phyloP scores from a whole-genome alignment of 2,113 vertebrate species.

The Pholis gunnellus region DNA sequence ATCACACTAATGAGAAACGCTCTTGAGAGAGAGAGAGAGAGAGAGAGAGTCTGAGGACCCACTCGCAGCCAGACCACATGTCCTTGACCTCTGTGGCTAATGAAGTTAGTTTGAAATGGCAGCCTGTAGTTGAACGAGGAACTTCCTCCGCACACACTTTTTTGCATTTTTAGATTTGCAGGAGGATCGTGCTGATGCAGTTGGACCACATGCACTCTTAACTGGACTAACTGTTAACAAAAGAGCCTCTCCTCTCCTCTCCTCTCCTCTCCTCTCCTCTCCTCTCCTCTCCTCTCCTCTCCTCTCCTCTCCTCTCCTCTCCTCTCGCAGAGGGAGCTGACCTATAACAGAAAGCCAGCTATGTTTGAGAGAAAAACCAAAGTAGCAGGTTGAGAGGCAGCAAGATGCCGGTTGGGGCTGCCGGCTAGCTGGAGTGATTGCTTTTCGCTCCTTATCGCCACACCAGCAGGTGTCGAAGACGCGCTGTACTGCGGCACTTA shows the following conservation, averaged over 20 bases:
- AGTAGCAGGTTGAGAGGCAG: slow-evolving; percentile 52
- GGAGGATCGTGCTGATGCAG: neutral
- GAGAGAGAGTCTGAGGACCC: slow-evolving; percentile 53
- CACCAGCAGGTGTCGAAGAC: slow-evolving; percentile 67
- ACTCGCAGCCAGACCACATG: slow-evolving; percentile 33
- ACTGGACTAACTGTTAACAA: neutral
- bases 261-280: slow-evolving; percentile 1
- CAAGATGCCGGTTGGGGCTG: slow-evolving; percentile 47
- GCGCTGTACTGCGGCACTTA: slow-evolving; percentile 37
- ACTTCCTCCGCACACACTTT: slow-evolving; percentile 18
- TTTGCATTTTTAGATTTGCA: slow-evolving; percentile 40
- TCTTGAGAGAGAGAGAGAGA: slow-evolving; percentile 40
- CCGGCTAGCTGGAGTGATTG: slow-evolving; percentile 61
- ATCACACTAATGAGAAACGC: slow-evolving; percentile 73
- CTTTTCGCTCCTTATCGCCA: slow-evolving; percentile 68
- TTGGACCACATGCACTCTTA: neutral
- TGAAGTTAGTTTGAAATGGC: slow-evolving; percentile 58
- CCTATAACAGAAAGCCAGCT: slow-evolving; percentile 46
- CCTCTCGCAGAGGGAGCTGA: slow-evolving; percentile 34
- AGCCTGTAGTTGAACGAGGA: slow-evolving; percentile 2
- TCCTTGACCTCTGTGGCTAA: slow-evolving; percentile 71
- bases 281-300: slow-evolving; percentile 2
- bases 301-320: neutral
- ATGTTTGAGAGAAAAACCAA: slow-evolving; percentile 42
- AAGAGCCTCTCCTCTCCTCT: slow-evolving; percentile 15